Evolutionary conservation across 1,140 invertebrate species (phyloP).

Genomic region (Dreissena polymorpha): DNA sequence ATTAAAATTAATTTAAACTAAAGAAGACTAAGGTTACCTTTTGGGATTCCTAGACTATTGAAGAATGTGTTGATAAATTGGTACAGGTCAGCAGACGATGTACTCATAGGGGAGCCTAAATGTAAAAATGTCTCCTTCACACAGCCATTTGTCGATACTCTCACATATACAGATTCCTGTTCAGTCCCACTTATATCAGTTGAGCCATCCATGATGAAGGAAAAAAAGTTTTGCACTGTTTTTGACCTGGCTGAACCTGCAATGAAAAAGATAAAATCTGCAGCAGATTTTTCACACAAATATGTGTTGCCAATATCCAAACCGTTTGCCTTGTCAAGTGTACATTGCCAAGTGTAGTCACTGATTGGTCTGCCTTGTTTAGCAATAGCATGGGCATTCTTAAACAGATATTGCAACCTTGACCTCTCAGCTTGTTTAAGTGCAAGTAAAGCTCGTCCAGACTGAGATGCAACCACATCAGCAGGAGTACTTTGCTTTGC

Average conservation of each 20-base stretch:
- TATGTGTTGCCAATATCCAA: no score
- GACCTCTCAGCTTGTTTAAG: slow-evolving; percentile 1
- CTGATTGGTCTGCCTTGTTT: slow-evolving; percentile 31
- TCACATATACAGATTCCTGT: slow-evolving; percentile 37
- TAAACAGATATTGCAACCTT: slow-evolving; percentile 1
- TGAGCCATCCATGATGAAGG: slow-evolving; percentile 40
- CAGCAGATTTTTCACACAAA: no score
- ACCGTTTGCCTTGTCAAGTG: background rate
- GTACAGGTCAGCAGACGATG: background rate
- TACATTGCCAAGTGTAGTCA: slow-evolving; percentile 35
- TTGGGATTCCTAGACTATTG: no score
- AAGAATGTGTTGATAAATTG: no score
- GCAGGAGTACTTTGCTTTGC: background rate
- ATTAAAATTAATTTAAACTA: no score
- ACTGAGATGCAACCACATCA: background rate
- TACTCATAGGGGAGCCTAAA: background rate
- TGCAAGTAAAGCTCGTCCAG: background rate
- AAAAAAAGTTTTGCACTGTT: slow-evolving; percentile 2
- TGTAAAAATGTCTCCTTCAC: slow-evolving; percentile 4
- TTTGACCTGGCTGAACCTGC: no score
- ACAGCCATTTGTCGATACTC: background rate
- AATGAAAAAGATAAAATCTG: background rate
- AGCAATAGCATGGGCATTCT: slow-evolving; percentile 38
- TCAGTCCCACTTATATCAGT: slow-evolving; percentile 46
- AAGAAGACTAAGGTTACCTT: no score